phyloP scores from a whole-genome alignment of 2,113 vertebrate species.

The Balaeniceps rex region DNA sequence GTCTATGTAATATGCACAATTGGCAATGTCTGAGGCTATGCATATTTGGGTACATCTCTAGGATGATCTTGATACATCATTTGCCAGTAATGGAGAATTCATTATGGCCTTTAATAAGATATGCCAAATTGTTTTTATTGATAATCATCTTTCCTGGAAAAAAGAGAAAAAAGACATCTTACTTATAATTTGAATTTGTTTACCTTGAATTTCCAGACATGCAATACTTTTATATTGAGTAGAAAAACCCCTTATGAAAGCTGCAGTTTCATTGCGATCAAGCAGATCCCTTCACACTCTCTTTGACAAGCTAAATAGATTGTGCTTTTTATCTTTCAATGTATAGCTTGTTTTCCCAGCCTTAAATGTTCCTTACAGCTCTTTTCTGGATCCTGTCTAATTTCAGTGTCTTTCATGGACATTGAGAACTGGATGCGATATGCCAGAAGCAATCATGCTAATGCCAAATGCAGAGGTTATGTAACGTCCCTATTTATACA shows the following conservation, averaged over 20 bases:
- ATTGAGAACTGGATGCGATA: background rate
- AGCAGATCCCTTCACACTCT: background rate
- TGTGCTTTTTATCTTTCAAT: background rate
- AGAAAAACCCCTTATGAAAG: background rate
- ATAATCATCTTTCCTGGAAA: background rate
- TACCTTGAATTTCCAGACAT: background rate
- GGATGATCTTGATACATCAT: background rate
- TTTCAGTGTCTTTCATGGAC: background rate
- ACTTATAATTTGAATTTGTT: background rate
- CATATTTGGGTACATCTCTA: background rate
- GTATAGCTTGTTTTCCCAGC: background rate
- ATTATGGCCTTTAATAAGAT: background rate
- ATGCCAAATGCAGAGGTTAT: background rate
- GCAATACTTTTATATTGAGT: background rate
- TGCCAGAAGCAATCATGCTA: background rate
- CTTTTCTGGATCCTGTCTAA: background rate
- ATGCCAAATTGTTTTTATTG: background rate
- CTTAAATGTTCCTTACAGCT: background rate
- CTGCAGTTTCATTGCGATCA: background rate
- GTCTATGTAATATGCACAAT: background rate
- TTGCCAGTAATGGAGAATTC: background rate
- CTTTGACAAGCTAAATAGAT: background rate
- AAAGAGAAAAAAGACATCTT: accelerated
- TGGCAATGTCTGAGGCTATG: background rate
- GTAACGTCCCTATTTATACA: background rate